These are phyloP conservation scores for human (Homo sapiens) DNA, from an alignment of 2,113 vertebrate species.

Conservation along the genomic window DNA sequence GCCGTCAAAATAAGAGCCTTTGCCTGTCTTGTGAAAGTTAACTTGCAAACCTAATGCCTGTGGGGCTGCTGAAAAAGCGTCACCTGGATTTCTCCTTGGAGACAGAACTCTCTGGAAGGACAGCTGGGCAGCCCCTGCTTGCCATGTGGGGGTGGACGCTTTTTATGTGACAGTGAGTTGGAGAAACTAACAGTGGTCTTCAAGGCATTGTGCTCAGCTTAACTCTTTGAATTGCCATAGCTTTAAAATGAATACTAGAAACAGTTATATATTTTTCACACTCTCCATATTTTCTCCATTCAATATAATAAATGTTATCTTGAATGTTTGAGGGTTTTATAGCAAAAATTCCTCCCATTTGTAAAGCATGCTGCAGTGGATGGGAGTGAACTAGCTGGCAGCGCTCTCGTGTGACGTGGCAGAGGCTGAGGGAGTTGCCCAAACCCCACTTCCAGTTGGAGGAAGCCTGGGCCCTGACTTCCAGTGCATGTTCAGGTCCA, in stretches of 20 bases:
- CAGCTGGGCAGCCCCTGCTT: neutral
- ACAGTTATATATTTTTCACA: neutral
- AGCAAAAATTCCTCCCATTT: neutral
- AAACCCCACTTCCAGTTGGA: too few relatives aligned
- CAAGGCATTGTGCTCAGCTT: neutral
- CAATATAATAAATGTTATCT: neutral
- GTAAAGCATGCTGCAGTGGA: neutral
- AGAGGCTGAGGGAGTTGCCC: too few relatives aligned
- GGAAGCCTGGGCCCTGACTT: neutral
- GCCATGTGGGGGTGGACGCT: neutral
- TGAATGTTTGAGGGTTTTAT: neutral
- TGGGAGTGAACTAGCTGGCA: neutral
- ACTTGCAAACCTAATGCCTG: conserved; percentile 38
- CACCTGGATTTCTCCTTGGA: conserved; percentile 44
- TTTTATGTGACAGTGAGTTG: neutral
- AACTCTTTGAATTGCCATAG: conserved; percentile 11
- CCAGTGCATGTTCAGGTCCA: neutral
- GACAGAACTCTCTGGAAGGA: conserved; percentile 57
- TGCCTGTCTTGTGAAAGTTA: neutral
- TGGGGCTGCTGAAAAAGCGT: conserved; percentile 12
- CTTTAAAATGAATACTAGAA: neutral
- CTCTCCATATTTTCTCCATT: neutral
- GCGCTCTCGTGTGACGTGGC: accelerated
- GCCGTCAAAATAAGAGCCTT: conserved; percentile 23
- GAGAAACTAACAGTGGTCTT: conserved; percentile 26